phyloP scores from a whole-genome alignment of 2,113 vertebrate genomes.

The Gavialis gangeticus region DNA sequence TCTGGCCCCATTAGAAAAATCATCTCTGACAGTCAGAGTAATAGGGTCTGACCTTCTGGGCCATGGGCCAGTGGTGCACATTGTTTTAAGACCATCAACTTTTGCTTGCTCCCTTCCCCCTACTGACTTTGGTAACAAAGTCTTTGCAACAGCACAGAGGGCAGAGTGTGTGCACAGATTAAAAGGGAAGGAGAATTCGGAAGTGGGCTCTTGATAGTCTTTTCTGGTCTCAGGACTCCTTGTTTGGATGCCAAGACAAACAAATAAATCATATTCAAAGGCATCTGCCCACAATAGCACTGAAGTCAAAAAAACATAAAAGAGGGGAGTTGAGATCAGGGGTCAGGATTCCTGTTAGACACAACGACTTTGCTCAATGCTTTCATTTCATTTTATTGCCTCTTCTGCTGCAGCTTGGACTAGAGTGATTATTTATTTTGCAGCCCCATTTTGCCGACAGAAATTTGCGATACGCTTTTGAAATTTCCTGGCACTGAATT shows the following conservation, averaged over 20 bases:
- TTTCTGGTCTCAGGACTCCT: constrained; percentile 60
- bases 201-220: constrained; percentile 68
- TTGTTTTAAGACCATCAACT: constrained; percentile 59
- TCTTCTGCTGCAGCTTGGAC: background rate
- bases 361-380: constrained; percentile 20
- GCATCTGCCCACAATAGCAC: constrained; percentile 54
- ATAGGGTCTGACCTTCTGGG: background rate
- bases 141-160: background rate
- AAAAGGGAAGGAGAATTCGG: constrained; percentile 64
- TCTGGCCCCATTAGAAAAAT: background rate
- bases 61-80: background rate
- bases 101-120: constrained; percentile 19
- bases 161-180: constrained; percentile 33
- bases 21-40: constrained; percentile 1
- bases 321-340: constrained; percentile 37
- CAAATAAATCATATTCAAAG: constrained; percentile 75
- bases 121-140: background rate
- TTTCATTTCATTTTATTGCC: constrained; percentile 15
- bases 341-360: constrained; percentile 60
- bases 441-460: background rate
- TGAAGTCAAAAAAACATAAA: constrained; percentile 46
- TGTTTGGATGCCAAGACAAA: constrained; percentile 79
- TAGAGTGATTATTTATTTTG: constrained; percentile 9
- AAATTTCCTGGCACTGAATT: background rate
- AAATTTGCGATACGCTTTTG: background rate